phyloP scores from a whole-genome alignment of 2,888 invertebrate genomes.

The Dromius quadrimaculatus region DNA sequence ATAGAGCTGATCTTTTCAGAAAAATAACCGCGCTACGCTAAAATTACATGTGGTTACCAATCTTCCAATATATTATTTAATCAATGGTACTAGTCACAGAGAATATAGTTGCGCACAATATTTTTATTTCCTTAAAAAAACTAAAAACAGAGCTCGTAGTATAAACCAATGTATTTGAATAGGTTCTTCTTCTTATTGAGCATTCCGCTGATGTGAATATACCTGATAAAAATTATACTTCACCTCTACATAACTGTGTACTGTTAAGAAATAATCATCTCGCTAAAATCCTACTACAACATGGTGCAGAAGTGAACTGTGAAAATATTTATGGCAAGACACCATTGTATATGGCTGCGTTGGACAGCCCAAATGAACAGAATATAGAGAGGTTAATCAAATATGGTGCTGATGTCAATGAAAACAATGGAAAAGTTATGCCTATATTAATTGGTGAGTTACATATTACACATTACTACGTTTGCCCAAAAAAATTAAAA shows the following conservation, averaged over 20 bases:
- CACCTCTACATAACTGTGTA: slow-evolving; percentile 55
- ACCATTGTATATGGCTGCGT: slow-evolving; percentile 66
- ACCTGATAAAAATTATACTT: slow-evolving; percentile 62
- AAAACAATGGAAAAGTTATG: slow-evolving; percentile 52
- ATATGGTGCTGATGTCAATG: slow-evolving; percentile 62
- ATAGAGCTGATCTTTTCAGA: no score
- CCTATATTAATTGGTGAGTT: slow-evolving; percentile 56
- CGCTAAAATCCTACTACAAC: slow-evolving; percentile 62
- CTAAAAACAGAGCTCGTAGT: no score
- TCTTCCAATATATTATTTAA: no score
- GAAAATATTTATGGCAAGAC: slow-evolving; percentile 67
- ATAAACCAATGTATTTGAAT: no score
- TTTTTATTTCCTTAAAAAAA: no score
- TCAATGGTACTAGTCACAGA: no score
- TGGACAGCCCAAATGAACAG: slow-evolving; percentile 65
- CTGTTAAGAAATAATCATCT: slow-evolving; percentile 53
- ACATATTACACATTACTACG: no score
- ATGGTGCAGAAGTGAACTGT: slow-evolving; percentile 63
- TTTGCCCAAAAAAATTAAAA: no score
- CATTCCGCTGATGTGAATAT: slow-evolving; percentile 61
- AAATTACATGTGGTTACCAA: no score
- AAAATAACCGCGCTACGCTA: no score
- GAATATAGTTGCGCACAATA: no score
- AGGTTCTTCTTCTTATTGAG: background rate
- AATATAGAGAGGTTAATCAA: slow-evolving; percentile 65